Evolutionary conservation across 2,113 vertebrate genomes (phyloP).

Genomic region (Myotis davidii): DNA sequence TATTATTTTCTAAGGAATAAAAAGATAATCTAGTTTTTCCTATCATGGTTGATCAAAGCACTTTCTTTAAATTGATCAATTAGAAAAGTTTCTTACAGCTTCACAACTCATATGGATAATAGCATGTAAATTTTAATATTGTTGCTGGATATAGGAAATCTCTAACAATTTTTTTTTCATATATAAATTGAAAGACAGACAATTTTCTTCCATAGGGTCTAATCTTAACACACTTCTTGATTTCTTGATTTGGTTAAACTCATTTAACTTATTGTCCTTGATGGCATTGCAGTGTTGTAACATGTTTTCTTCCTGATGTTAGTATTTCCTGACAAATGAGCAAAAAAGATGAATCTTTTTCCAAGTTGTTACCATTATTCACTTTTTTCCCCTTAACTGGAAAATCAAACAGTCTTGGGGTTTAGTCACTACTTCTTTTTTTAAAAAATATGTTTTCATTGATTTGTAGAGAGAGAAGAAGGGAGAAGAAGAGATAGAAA

Average conservation of each 20-base stretch:
- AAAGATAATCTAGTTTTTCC: not conserved
- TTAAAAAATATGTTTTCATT: too few species aligned
- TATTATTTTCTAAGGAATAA: conserved; percentile 23
- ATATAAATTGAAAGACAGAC: not conserved
- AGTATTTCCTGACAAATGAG: not conserved
- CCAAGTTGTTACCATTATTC: not conserved
- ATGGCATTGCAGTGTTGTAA: not conserved
- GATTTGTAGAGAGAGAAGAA: too few species aligned
- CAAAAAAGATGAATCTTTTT: not conserved
- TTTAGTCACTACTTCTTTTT: too few species aligned
- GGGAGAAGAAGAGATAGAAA: too few species aligned
- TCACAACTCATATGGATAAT: not conserved
- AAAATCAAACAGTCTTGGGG: not conserved
- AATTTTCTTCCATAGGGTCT: not conserved
- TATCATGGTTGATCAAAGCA: not conserved
- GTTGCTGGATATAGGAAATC: not conserved
- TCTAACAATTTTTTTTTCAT: not conserved
- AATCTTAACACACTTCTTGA: not conserved
- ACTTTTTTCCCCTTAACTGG: not conserved
- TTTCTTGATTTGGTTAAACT: not conserved
- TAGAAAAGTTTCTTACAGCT: not conserved
- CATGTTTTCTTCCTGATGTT: not conserved
- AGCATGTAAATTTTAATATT: not conserved
- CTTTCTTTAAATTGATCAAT: not conserved
- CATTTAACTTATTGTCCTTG: not conserved